phyloP scores from a whole-genome alignment of 2,113 vertebrate species.

The Sphyrna mokarran region DNA sequence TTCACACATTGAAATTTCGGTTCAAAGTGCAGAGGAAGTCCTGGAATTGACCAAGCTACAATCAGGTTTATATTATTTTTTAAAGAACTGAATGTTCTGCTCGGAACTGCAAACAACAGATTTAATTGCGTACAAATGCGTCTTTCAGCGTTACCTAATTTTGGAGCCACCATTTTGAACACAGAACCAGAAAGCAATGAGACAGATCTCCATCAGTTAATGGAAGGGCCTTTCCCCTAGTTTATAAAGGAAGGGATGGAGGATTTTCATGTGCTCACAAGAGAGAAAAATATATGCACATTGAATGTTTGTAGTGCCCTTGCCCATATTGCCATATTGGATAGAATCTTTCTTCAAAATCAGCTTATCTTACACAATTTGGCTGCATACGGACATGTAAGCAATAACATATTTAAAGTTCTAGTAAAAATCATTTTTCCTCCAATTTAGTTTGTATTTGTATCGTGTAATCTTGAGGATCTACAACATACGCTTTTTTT shows the following conservation, averaged over 20 bases:
- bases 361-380: neutral
- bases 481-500: neutral
- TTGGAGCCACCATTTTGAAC: conserved; percentile 24
- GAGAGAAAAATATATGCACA: neutral
- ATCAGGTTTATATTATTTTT: neutral
- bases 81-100: neutral
- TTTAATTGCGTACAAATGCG: conserved; percentile 19
- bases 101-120: neutral
- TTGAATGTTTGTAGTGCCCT: neutral
- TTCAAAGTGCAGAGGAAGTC: neutral
- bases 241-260: neutral
- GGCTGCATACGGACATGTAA: neutral
- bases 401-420: neutral
- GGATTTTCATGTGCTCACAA: neutral
- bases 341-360: neutral
- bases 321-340: neutral
- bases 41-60: neutral
- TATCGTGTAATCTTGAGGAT: neutral
- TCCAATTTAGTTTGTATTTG: neutral
- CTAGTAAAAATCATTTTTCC: neutral
- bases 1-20: neutral
- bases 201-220: conserved; percentile 18
- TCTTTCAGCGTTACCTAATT: neutral
- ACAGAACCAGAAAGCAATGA: neutral
- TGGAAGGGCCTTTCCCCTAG: neutral